Base-by-base conservation (phyloP, 2,113 vertebrate species). In the Astur gentilis region DNA sequence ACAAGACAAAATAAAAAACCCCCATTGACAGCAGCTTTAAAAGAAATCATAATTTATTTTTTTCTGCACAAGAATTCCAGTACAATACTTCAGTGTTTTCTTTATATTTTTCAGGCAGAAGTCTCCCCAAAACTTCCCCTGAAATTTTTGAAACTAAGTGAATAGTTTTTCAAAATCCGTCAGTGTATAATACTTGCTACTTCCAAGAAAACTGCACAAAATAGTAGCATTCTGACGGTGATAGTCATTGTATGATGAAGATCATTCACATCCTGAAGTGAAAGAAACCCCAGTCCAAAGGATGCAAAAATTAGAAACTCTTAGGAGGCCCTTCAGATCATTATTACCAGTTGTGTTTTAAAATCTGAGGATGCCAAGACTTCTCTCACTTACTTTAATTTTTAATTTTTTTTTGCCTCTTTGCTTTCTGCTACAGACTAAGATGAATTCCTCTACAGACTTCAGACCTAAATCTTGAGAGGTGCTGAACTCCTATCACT, bases 1-100 rank as follows among this genome's bases (percentile, higher is more conserved):
- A 6, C 4, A 65, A 47, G 18, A 45, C 5, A 69, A 44, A 72
- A 89, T 26, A 17, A 42, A 69, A 73, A 57, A 3, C 2, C 60
- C 16, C 52, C 16, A 44, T 13, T 65, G 36, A 76, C 15, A 86
- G 4, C 5, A 65, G 11, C 21, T 42, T 86, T 90, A 60, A 90
- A 94, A 76, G 6, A 69, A 89, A n/a, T n/a, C 0, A 2, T 29
- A 25, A 9, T 26, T 23, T 18, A 1, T 23, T 2, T 58, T 18
- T 87, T 50, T 26, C 40, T 55, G 7, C 16, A 17, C 15, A 49
- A 52, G 19, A 61, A 45, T 69, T 3, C 0, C 9, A 10, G 10
- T 47, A n/a, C 7, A 52, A 36, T 38, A 45, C 4, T 60, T 88
- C 11, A n/a, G 3, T 29, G 5, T 31, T 83, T 83, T 73, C 18